Conservation (phyloP, 2,797 vertebrate species). For the Enteromius thamalakanensis region DNA sequence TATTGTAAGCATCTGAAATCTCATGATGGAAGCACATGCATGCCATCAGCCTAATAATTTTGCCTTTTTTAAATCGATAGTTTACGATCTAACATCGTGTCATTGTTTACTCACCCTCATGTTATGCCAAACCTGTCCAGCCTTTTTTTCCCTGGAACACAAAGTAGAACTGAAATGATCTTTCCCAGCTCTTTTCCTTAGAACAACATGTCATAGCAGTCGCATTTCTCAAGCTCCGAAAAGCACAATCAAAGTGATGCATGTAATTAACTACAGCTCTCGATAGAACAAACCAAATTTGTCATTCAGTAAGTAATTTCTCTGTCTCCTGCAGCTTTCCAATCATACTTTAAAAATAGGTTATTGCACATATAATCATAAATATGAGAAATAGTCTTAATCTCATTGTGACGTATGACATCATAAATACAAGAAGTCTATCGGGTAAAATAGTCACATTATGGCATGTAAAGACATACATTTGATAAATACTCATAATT, state of each 20-base stretch:
- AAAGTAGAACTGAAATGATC: not conserved
- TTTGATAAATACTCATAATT: not conserved
- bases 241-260: not conserved
- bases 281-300: not conserved
- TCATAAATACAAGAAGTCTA: not conserved
- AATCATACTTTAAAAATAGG: not conserved
- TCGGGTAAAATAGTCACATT: not conserved
- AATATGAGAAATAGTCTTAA: not conserved
- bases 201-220: not conserved
- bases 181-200: not conserved
- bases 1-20: conserved; percentile 6
- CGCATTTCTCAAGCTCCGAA: not conserved
- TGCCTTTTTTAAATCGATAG: conserved; percentile 10
- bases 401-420: not conserved
- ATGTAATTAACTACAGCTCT: no score
- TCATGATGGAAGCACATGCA: conserved; percentile 9
- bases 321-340: not conserved
- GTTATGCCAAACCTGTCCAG: not conserved
- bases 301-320: not conserved
- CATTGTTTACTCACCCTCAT: not conserved
- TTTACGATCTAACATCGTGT: not conserved
- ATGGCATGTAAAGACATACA: not conserved
- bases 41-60: not conserved
- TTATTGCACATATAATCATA: not conserved
- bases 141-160: not conserved